Evolutionary conservation across 2,797 vertebrate genomes (phyloP), one percentile per base, ranked within the genome.

Genomic region (Gymnodraco acuticeps): DNA sequence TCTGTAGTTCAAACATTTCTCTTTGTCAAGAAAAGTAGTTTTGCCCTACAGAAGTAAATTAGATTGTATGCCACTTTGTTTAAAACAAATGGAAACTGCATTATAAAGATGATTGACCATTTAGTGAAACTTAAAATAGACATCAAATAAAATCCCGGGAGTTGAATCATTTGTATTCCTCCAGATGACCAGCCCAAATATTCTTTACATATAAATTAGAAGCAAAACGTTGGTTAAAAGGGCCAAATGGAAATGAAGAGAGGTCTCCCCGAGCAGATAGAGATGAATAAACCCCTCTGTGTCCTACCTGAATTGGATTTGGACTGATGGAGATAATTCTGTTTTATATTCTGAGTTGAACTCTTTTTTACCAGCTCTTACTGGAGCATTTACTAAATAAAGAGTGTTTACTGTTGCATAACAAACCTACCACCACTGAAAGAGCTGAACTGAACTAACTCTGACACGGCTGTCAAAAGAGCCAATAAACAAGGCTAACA

Each of bases 161-260:
- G 23, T n/a, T 69, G 5, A 38, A 58, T 72, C 3, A 41, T 54
- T 63, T n/a, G 50, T 64, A 17, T 62, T 76, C 15, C 46, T 43
- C 1, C n/a, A 51, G 48, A 64, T 56, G 12, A 64, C 45, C 6
- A 23, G 10, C 55, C 46, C 10, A n/a, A 27, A 51, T 63, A 74
- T 64, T 79, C 45, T 56, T 64, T 46, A 13, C 46, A 19, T 48
- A 52, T 20, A 65, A 47, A 27, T 65, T 65, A 14, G 3, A 48
- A 41, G 10, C 41, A 75, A 65, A 84, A 73, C 23, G 54, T 3
- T 56, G 33, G 55, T 74, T 79, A 78, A 83, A 84, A 83, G 63
- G 78, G 42, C 68, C 64, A 71, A 71, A 74, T 80, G 55, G 42
- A 82, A 82, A 80, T 62, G 17, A 64, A 38, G 27, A 66, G 15